Evolutionary conservation across 1,140 invertebrate species (phyloP), one percentile per base, ranked within the genome.

Genomic region (Lycorma delicatula): DNA sequence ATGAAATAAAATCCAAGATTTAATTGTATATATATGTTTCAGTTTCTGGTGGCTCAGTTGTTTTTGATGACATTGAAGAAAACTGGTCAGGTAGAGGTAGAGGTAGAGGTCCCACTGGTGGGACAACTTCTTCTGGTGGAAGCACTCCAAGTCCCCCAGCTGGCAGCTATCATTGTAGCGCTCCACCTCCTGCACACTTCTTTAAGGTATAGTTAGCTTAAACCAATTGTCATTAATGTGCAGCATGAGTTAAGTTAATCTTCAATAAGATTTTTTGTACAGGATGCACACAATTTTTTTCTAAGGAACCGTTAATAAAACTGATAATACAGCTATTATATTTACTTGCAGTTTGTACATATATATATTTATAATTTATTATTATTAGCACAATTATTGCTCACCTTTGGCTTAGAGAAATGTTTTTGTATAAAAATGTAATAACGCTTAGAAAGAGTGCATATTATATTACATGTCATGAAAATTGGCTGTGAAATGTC

Each of bases 21-120:
- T n/a, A n/a, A n/a, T n/a, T n/a, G n/a, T n/a, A n/a, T n/a, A n/a
- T n/a, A 3, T 7, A 7, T 38, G 7, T 38, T 38, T 13, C 41
- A 44, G 41, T 44, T 22, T 58, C 36, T 48, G 59, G 47, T 60
- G 82, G 83, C 16, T 83, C 87, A 67, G 83, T 88, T 36, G 85
- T 90, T 22, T 89, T 89, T 70, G 87, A 90, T 68, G 87, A 89
- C 66, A 89, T 89, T 60, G 87, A 83, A 59, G 86, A 89, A 60
- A 57, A 49, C 18, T 66, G 63, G 61, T 31, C 20, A 9, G 46
- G 57, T 34, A 41, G 58, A 47, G 48, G 41, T 16, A 44, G 41
- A 6, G 52, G 41, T 3, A 52, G 41, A 11, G 52, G 28, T 23
- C 18, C 27, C 22, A 41, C 20, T 34, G 23, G 46, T 46, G 56